phyloP scores from a whole-genome alignment of 2,113 vertebrate genomes.

The Microtus oregoni region DNA sequence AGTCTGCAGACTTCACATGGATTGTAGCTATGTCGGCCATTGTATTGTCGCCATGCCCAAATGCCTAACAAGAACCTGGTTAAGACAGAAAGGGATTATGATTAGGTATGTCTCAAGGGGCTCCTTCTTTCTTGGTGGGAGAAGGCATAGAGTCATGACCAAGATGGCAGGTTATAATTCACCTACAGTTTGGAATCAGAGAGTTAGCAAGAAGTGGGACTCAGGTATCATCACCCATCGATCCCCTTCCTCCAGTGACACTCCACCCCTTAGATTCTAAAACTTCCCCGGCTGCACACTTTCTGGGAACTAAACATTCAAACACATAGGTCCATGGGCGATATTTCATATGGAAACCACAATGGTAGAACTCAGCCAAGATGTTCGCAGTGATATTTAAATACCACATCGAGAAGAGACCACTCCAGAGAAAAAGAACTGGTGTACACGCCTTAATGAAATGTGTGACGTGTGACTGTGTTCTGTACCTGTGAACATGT shows the following conservation, averaged over 20 bases:
- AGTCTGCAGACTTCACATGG: background rate
- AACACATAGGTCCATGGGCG: background rate
- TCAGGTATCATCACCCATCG: no score
- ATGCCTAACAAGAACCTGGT: background rate
- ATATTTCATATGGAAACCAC: background rate
- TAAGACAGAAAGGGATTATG: background rate
- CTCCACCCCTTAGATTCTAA: background rate
- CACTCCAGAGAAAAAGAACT: background rate
- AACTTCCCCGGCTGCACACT: background rate
- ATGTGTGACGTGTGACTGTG: no score
- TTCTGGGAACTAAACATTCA: background rate
- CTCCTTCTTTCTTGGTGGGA: background rate
- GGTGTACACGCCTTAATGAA: no score
- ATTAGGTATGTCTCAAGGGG: background rate
- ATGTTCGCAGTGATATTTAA: background rate
- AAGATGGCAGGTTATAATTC: background rate
- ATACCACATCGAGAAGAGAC: background rate
- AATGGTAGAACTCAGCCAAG: background rate
- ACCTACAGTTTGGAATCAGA: background rate
- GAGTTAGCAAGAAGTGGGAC: background rate
- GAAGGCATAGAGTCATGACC: background rate
- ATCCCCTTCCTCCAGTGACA: background rate
- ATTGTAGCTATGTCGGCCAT: background rate
- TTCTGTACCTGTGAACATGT: background rate
- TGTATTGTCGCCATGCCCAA: background rate